Conservation (phyloP, 37 sponge, comb jelly and placozoan genomes). For the Aphrocallistes beatrix region DNA sequence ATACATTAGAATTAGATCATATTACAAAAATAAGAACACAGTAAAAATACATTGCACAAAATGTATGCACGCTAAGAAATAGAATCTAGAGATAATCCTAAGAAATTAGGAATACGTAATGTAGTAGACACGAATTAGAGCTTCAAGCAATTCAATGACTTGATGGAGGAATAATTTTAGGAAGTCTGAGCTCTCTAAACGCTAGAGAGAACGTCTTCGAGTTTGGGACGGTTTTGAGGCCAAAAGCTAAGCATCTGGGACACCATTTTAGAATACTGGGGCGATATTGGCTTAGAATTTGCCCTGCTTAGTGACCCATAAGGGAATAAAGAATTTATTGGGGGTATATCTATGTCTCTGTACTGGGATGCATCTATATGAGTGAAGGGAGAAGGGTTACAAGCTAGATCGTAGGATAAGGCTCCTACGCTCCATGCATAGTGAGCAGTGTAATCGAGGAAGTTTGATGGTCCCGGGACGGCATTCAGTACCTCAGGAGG, state of each 20-base stretch:
- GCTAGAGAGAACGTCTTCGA: neutral
- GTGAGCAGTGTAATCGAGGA: neutral
- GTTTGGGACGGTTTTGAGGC: neutral
- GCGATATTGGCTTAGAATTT: neutral
- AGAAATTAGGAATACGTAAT: too few species aligned
- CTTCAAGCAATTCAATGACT: too few species aligned
- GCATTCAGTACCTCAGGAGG: neutral
- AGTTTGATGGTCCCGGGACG: neutral
- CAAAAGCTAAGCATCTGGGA: neutral
- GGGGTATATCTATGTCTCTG: neutral
- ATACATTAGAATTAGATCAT: too few species aligned
- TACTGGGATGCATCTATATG: neutral
- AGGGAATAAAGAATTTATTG: neutral
- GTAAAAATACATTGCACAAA: too few species aligned
- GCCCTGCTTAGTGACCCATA: neutral
- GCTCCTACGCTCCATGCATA: neutral
- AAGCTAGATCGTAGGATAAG: neutral
- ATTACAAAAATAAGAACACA: too few species aligned
- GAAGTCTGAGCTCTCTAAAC: too few species aligned
- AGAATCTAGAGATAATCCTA: too few species aligned
- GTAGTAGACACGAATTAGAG: too few species aligned
- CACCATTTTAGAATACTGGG: neutral
- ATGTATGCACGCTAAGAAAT: too few species aligned
- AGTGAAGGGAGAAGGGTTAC: slow-evolving; percentile 1
- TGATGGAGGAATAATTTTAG: too few species aligned